These are phyloP conservation scores for Nomia melanderi DNA, from an alignment of 1,140 invertebrate genomes.

Conservation along the genomic window DNA sequence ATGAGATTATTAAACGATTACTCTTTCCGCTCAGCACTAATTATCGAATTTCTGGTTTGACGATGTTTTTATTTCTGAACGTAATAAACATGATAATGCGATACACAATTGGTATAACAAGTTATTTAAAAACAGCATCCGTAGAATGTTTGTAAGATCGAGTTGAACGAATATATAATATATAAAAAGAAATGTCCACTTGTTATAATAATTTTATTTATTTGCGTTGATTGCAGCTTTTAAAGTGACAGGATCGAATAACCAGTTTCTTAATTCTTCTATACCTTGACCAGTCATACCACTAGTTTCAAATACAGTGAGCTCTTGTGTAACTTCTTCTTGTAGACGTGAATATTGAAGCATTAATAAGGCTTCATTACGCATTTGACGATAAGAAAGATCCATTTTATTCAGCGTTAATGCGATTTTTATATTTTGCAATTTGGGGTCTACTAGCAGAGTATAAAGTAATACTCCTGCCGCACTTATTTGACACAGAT, in stretches of 20 bases:
- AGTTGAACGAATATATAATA: constrained; percentile 60
- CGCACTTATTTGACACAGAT: constrained; percentile 91
- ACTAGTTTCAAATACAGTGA: constrained; percentile 87
- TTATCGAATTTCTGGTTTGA: neutral
- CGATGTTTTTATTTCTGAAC: neutral
- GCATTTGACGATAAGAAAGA: constrained; percentile 89
- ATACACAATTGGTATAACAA: neutral
- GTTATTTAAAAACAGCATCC: constrained; percentile 2
- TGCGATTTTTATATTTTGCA: constrained; percentile 85
- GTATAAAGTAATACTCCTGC: constrained; percentile 89
- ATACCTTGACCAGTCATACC: constrained; percentile 87
- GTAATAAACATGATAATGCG: neutral
- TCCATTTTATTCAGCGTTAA: constrained; percentile 91
- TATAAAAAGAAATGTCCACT: constrained; percentile 58
- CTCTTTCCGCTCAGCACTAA: neutral
- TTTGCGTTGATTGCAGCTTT: constrained; percentile 54
- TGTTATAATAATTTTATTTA: constrained; percentile 41
- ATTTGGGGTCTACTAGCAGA: constrained; percentile 85
- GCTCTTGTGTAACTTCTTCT: constrained; percentile 84
- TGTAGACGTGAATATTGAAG: constrained; percentile 85
- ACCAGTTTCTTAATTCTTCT: constrained; percentile 85
- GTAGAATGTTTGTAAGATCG: constrained; percentile 65
- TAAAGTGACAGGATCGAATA: constrained; percentile 75
- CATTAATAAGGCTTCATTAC: constrained; percentile 91
- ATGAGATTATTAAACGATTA: neutral